Base-by-base conservation (phyloP, 2,797 vertebrate species). In the Acanthurus tractus region DNA sequence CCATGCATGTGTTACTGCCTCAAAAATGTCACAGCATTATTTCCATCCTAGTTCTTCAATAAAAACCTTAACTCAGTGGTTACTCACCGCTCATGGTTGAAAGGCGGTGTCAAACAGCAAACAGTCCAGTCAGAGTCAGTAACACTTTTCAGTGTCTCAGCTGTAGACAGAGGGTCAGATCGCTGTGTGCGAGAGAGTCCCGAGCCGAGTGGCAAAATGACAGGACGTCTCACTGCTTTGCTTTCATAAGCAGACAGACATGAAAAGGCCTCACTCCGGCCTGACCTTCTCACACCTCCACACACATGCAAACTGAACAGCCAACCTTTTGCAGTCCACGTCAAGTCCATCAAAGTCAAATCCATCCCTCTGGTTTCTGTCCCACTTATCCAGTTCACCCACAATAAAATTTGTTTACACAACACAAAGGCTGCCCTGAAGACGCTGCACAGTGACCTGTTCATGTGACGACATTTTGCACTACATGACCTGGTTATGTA, bases 61-160 rank as follows among this genome's bases (percentile, higher is more conserved):
- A 3, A 25, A 62, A 52, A 25, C 20, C 58, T 44, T 1, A 10
- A 22, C 25, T 61, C 34, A 22, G 38, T 48, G 34, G 44, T 64
- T 82, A 95, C 94, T 94, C 90, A 94, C 93, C 93, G 70, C 93
- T 94, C 94, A 95, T 95, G 90, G 55, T 90, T 83, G 52, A 25
- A 6, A 57, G 64, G 80, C 58, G 62, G 44, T 62, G 76, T 74
- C 52, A n/a, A n/a, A n/a, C n/a, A n/a, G n/a, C n/a, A 54, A 74
- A 76, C 74, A 20, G 62, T 82, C 73, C 61, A 2, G 63, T 46
- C 42, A 68, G 44, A 34, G 40, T 81, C 87, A 75, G 52, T 5
- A 52, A 64, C 34, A 55, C 48, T 25, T 77, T n/a, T 66, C 38
- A 66, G 73, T 17, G 69, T 76, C 44, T 61, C 54, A 13, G 14